A percentile compares a stretch with the other conserved stretches of the same genome.
Evolutionary conservation across 2,888 invertebrate genomes (phyloP).

Genomic region (Eupithecia insigniata): DNA sequence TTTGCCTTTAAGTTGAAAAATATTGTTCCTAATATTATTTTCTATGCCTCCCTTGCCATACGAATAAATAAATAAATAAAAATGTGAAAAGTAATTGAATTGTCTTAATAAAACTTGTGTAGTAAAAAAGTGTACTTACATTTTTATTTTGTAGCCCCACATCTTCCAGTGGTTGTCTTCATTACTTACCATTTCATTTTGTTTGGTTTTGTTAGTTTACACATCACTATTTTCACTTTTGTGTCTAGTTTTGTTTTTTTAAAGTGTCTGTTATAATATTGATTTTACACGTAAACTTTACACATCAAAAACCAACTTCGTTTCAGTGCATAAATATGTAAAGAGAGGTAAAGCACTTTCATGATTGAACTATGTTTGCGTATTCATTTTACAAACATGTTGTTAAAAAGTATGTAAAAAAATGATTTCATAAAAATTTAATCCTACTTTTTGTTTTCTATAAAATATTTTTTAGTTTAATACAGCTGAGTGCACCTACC

Average conservation of each 20-base stretch:
- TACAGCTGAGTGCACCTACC: not conserved
- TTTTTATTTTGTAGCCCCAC: not conserved
- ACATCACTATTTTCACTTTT: not conserved
- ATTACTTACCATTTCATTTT: not conserved
- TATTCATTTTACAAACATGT: conserved; percentile 39
- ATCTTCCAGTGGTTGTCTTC: not conserved
- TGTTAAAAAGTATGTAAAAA: not conserved
- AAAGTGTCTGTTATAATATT: not conserved
- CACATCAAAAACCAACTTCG: conserved; percentile 25
- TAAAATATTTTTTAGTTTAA: not conserved
- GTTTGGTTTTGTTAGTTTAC: not conserved
- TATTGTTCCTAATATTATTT: no score
- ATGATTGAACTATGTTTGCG: conserved; percentile 55
- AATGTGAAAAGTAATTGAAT: not conserved
- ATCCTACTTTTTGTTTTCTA: not conserved
- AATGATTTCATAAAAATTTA: not conserved
- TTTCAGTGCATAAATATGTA: conserved; percentile 56
- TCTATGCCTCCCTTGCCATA: no score
- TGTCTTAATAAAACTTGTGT: not conserved
- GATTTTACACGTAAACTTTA: not conserved
- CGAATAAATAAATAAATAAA: no score
- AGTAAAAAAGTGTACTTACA: not conserved
- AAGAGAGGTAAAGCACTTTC: conserved; percentile 50
- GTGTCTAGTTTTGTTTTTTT: not conserved
- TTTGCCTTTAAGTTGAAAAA: no score